Evolutionary conservation across 2,797 vertebrate species (phyloP).

Genomic region (Muraenolepis orangiensis): DNA sequence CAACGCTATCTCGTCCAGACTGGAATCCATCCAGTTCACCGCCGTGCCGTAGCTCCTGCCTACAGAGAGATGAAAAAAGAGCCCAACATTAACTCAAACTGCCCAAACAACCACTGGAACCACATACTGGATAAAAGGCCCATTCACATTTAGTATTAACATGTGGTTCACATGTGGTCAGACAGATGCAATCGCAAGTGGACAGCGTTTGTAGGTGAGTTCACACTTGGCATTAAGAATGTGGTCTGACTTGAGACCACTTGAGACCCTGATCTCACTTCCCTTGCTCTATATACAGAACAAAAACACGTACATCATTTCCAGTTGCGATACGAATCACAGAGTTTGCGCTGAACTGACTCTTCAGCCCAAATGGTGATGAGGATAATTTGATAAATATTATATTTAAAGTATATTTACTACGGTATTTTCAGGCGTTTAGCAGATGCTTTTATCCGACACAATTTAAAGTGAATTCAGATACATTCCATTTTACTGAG

Average conservation of each 20-base stretch:
- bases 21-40: slow-evolving; percentile 98
- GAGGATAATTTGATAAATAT: background rate
- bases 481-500: background rate
- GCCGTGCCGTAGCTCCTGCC: slow-evolving; percentile 87
- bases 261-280: too few relatives aligned
- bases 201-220: too few relatives aligned
- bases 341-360: too few relatives aligned
- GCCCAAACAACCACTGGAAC: background rate
- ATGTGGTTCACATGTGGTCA: too few relatives aligned
- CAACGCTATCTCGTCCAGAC: slow-evolving; percentile 78
- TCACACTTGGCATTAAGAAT: too few relatives aligned
- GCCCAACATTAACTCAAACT: background rate
- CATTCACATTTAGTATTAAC: too few relatives aligned
- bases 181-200: too few relatives aligned
- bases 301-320: too few relatives aligned
- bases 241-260: too few relatives aligned
- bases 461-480: background rate
- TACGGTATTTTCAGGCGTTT: background rate
- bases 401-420: background rate
- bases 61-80: slow-evolving; percentile 46
- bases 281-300: too few relatives aligned
- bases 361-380: too few relatives aligned
- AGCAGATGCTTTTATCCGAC: background rate
- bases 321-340: too few relatives aligned
- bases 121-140: background rate